Evolutionary conservation across 2,888 invertebrate species (phyloP).

Genomic region (Sinhomidia bicolor): DNA sequence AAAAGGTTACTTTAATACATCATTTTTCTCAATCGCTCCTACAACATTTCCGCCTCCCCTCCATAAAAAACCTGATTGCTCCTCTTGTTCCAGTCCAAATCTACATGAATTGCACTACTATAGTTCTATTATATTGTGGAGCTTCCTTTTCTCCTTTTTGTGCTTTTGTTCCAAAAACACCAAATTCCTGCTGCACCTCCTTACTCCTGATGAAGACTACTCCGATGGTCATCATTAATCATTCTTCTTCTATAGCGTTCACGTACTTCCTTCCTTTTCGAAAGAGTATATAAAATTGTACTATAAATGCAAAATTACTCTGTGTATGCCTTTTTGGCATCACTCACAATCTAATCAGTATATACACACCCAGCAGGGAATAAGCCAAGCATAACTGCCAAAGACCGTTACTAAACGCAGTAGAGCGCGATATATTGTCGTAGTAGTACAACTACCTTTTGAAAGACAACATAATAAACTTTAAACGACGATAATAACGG

Average conservation of each 20-base stretch:
- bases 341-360: not conserved
- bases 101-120: not conserved
- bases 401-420: no score
- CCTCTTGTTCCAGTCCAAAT: not conserved
- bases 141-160: not conserved
- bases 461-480: no score
- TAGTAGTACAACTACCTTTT: no score
- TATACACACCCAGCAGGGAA: no score
- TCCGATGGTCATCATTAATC: constrained; percentile 23
- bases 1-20: constrained; percentile 42
- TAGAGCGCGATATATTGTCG: no score
- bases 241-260: not conserved
- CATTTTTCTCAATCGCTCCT: not conserved
- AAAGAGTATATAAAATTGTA: not conserved
- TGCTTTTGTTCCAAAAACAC: not conserved
- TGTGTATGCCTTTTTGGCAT: not conserved
- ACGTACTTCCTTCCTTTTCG: constrained; percentile 21
- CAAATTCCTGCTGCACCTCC: not conserved
- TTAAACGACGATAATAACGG: no score
- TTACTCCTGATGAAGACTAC: not conserved
- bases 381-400: no score
- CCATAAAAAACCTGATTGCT: not conserved
- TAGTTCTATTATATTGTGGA: not conserved
- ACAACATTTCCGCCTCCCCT: not conserved
- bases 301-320: not conserved